Evolutionary conservation across 2,797 vertebrate genomes (phyloP).

Genomic region (Poeciliopsis presidionis): DNA sequence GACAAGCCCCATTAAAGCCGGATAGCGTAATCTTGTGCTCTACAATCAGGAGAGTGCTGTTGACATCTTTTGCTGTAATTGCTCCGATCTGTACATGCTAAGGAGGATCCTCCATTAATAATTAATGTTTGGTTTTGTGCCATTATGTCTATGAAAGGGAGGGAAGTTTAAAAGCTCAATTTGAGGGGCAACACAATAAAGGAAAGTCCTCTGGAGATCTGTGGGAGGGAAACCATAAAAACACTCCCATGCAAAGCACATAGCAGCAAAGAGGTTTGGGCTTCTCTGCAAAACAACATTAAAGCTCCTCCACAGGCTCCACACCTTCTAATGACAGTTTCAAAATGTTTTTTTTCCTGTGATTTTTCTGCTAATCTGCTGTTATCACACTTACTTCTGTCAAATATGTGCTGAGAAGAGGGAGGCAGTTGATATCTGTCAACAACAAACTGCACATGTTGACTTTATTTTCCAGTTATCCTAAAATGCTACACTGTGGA

Average conservation of each 20-base stretch:
- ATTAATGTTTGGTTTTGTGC: conserved; percentile 18
- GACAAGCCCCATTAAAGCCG: conserved; percentile 19
- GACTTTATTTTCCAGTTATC: conserved; percentile 10
- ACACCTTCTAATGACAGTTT: conserved; percentile 4
- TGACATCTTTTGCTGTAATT: conserved; percentile 38
- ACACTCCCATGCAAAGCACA: not conserved
- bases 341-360: not conserved
- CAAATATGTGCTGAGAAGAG: conserved; percentile 64
- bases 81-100: conserved; percentile 12
- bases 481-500: not conserved
- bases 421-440: conserved; percentile 17
- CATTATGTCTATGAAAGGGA: not conserved
- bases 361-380: conserved; percentile 18
- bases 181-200: conserved; percentile 10
- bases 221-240: not conserved
- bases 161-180: conserved; percentile 3
- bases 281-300: not conserved
- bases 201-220: conserved; percentile 7
- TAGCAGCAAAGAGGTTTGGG: not conserved
- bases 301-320: not conserved
- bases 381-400: conserved; percentile 5
- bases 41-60: conserved; percentile 16
- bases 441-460: not conserved
- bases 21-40: not conserved
- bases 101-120: conserved; percentile 26